Evolutionary conservation across 1,140 invertebrate genomes (phyloP), one percentile per base, ranked within the genome.

Genomic region (Heliconius eleuchia): DNA sequence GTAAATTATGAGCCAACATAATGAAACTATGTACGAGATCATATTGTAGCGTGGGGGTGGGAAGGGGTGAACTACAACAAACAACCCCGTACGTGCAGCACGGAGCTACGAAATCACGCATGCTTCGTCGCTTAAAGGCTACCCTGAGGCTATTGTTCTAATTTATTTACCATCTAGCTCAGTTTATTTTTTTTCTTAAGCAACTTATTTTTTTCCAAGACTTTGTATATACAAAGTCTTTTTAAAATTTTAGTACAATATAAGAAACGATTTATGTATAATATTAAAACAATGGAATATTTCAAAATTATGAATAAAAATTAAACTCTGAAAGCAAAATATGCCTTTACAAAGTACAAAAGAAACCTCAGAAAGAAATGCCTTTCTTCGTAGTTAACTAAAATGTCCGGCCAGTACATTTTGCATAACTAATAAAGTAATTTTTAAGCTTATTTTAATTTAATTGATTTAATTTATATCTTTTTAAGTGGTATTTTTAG

Each of bases 261-360:
- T 27, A 27, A 60, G 7, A 60, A 66, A 66, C 34, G 8, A 37
- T 73, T 46, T 74, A 72, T 81, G 42, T 73, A 50, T 76, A 55
- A 73, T 55, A 72, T 76, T 81, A 3, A 23, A 73, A 81, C 71
- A 81, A 81, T 50, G 34, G 23, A 78, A 39, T 70, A 74, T 71
- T 72, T 50, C 23, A 70, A 73, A 78, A 79, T 76, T 72, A 46
- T 74, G 9, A 76, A 73, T 74, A 66, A 50, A 73, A 74, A 74
- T n/a, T 76, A 77, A 73, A 82, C 80, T 79, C 70, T 71, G 42
- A 70, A 76, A 79, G 57, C 72, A 46, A 82, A 82, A 79, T 78
- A 75, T 71, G 70, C 23, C 76, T 81, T 78, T 76, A 72, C 71
- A 72, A 42, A 72, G n/a, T n/a, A 72, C 72, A 78, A 82, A 82